Base-by-base conservation (phyloP, 2,888 invertebrate species). In the Agrochola litura region DNA sequence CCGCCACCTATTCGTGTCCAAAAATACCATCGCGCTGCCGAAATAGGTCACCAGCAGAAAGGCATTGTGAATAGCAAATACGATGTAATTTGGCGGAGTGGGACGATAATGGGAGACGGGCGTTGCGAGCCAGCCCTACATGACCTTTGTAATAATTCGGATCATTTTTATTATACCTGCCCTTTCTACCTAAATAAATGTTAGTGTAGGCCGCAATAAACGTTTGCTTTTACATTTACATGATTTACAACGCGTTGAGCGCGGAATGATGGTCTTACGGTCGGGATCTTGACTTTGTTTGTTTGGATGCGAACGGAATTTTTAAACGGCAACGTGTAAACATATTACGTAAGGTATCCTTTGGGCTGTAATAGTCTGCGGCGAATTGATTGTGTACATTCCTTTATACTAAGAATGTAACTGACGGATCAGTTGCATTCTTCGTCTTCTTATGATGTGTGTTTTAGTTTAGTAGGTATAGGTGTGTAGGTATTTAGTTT, bases 51-150 rank as follows among this genome's bases (percentile, higher is more conserved):
- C 82, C 73, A 75, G 82, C 81, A 87, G 84, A 84, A 81, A 83
- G 85, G 87, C 89, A 89, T 90, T 90, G 89, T 91, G 92, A 90
- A 91, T 90, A 89, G 89, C 88, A 89, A 91, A 91, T 90, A 89
- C 90, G 89, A 90, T 90, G 90, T 91, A 89, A 91, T 91, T 91
- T 90, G 89, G 83, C 79, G 84, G 84, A 91, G 89, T 88, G 88
- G 87, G 85, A 88, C 87, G 86, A 89, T 90, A 90, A 91, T 91
- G 85, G 91, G 82, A 78, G 76, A 61, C 80, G 83, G 83, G 79
- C 71, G 79, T 79, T 80, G 80, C 75, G 79, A 80, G 87, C 73
- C 82, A 81, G 85, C 81, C 90, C 85, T 84, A 77, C 80, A 83
- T 85, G 85, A 85, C 88, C 88, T 87, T 86, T 85, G 84, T 84